A percentile compares a stretch with the other conserved stretches of the same genome.
These are phyloP conservation scores for Dasypogon diadema DNA, from an alignment of 2,888 invertebrate genomes.

Conservation along the genomic window DNA sequence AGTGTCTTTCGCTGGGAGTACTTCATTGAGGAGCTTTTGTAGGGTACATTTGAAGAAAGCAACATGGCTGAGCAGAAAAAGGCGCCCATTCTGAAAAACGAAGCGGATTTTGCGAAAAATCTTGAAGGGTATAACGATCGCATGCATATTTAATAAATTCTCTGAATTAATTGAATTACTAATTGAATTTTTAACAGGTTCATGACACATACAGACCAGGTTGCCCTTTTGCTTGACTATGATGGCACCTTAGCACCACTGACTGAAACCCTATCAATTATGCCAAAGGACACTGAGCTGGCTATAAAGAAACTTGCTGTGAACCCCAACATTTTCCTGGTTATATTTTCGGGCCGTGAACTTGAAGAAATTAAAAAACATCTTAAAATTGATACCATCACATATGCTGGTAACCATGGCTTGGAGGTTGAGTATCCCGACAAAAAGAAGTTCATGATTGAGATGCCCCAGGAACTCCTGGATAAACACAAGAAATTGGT, in stretches of 20 bases:
- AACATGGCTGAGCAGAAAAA: conserved; percentile 62
- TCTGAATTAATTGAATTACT: conserved; percentile 30
- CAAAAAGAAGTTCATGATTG: conserved; percentile 81
- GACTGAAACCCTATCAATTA: conserved; percentile 74
- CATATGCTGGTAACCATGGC: conserved; percentile 83
- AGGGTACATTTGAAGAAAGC: not conserved
- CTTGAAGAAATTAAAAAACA: conserved; percentile 81
- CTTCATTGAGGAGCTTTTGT: conserved; percentile 19
- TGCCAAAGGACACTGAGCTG: conserved; percentile 79
- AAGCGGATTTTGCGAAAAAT: conserved; percentile 67
- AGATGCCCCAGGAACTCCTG: conserved; percentile 79
- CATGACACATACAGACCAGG: conserved; percentile 75
- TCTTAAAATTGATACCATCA: conserved; percentile 72
- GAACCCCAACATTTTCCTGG: conserved; percentile 78
- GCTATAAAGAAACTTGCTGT: conserved; percentile 77
- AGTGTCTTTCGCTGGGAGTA: conserved; percentile 54
- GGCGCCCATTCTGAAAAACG: conserved; percentile 67
- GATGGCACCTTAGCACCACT: conserved; percentile 83
- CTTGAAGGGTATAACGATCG: conserved; percentile 64
- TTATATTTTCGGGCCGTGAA: conserved; percentile 79
- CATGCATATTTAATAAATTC: conserved; percentile 7
- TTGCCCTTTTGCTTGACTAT: conserved; percentile 79
- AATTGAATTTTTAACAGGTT: conserved; percentile 60
- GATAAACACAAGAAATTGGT: conserved; percentile 76
- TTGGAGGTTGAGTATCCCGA: conserved; percentile 82